These are phyloP conservation scores for Trissolcus basalis DNA, from an alignment of 1,140 invertebrate genomes.

Conservation along the genomic window DNA sequence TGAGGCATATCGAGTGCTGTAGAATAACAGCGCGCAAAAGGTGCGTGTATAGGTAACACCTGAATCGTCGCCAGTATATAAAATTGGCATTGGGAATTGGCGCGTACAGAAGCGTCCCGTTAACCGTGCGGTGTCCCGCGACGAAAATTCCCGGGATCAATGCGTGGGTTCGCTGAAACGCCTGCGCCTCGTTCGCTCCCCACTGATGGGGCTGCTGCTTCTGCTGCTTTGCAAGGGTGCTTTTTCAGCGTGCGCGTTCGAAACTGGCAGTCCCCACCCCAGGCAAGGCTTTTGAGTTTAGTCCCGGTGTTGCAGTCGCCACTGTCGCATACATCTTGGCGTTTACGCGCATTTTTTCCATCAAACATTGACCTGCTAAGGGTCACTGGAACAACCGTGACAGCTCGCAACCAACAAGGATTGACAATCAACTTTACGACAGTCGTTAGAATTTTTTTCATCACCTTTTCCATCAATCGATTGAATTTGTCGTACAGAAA, in stretches of 20 bases:
- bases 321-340: slow-evolving; percentile 32
- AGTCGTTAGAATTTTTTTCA: no score
- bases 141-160: slow-evolving; percentile 57
- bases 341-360: slow-evolving; percentile 21
- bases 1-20: no score
- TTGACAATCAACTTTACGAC: no score
- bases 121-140: slow-evolving; percentile 52
- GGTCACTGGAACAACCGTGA: slow-evolving; percentile 4
- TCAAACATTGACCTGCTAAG: slow-evolving; percentile 17
- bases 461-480: no score
- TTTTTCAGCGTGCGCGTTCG: slow-evolving; percentile 51
- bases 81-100: slow-evolving; percentile 57
- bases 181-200: slow-evolving; percentile 36
- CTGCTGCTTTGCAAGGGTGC: slow-evolving; percentile 47
- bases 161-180: slow-evolving; percentile 53
- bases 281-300: slow-evolving; percentile 37
- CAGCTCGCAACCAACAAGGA: no score
- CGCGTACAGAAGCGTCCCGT: slow-evolving; percentile 47
- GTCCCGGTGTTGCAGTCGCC: slow-evolving; percentile 50
- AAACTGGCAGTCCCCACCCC: slow-evolving; percentile 49
- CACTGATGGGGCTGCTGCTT: slow-evolving; percentile 44
- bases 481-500: no score
- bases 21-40: no score
- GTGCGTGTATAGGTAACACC: slow-evolving; percentile 9
- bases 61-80: slow-evolving; percentile 32